Percentiles rank a stretch among this genome's conserved stretches.
These are phyloP conservation scores for Brachystomella parvula DNA, from an alignment of 1,140 invertebrate species.

Conservation along the genomic window DNA sequence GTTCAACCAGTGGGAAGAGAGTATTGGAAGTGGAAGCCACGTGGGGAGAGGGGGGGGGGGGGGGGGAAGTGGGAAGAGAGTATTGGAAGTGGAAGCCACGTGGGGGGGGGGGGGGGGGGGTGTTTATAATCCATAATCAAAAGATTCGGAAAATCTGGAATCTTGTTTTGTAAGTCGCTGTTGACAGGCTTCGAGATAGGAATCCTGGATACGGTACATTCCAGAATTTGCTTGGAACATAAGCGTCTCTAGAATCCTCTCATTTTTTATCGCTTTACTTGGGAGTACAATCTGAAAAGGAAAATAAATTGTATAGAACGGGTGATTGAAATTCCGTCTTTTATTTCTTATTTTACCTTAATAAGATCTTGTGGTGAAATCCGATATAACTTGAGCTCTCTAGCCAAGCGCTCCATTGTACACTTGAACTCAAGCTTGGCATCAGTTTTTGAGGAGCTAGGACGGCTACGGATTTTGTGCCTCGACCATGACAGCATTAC, in stretches of 20 bases:
- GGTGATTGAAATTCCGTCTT: background rate
- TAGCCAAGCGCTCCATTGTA: slow-evolving; percentile 79
- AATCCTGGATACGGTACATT: slow-evolving; percentile 82
- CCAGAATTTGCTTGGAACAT: slow-evolving; percentile 89
- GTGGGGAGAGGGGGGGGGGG: background rate
- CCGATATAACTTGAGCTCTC: slow-evolving; percentile 79
- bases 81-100: slow-evolving; percentile 1
- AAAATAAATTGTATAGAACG: slow-evolving; percentile 13
- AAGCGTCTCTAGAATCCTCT: slow-evolving; percentile 81
- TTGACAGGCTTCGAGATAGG: slow-evolving; percentile 76
- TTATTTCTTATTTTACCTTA: slow-evolving; percentile 52
- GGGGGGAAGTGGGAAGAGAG: background rate
- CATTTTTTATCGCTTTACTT: slow-evolving; percentile 86
- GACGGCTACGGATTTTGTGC: slow-evolving; percentile 61
- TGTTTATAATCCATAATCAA: slow-evolving; percentile 57
- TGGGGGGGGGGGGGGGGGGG: background rate
- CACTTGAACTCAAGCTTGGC: slow-evolving; percentile 82
- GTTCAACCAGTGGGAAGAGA: background rate
- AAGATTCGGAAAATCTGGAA: slow-evolving; percentile 68
- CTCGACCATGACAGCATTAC: slow-evolving; percentile 84
- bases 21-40: background rate
- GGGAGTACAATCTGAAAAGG: slow-evolving; percentile 69
- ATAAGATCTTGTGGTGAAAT: slow-evolving; percentile 89
- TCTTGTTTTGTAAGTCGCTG: slow-evolving; percentile 78
- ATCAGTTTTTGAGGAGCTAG: slow-evolving; percentile 60